These are phyloP conservation scores for Sacculina carcini DNA, from an alignment of 2,888 invertebrate species.

Conservation along the genomic window DNA sequence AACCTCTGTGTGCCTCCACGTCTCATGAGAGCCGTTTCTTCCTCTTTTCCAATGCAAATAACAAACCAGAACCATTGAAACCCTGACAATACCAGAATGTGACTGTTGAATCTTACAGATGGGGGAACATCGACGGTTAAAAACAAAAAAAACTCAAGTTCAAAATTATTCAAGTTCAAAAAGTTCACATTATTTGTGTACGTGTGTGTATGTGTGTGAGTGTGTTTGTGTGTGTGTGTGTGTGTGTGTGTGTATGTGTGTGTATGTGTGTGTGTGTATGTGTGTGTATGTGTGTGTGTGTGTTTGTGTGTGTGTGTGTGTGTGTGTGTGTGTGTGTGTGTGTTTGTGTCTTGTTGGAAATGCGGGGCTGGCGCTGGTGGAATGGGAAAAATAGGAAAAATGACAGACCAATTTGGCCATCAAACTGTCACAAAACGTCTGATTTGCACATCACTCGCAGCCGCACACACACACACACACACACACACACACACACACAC, in stretches of 20 bases:
- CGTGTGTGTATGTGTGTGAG: not conserved
- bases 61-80: too few species aligned
- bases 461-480: too few species aligned
- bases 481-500: slow-evolving; percentile 3
- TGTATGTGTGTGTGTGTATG: not conserved
- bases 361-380: not conserved
- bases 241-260: not conserved
- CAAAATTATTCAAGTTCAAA: too few species aligned
- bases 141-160: too few species aligned
- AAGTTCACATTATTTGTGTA: not conserved
- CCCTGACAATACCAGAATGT: too few species aligned
- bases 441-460: not conserved
- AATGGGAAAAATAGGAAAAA: not conserved
- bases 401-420: not conserved
- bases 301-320: slow-evolving; percentile 3
- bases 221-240: too few species aligned
- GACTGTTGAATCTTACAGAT: too few species aligned
- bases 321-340: not conserved
- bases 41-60: too few species aligned
- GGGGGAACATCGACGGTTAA: too few species aligned
- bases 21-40: too few species aligned
- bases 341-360: not conserved
- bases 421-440: too few species aligned
- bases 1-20: too few species aligned
- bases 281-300: not conserved